Evolutionary conservation across 1,140 invertebrate genomes (phyloP), one percentile per base, ranked within the genome.

Genomic region (Caenorhabditis latens): DNA sequence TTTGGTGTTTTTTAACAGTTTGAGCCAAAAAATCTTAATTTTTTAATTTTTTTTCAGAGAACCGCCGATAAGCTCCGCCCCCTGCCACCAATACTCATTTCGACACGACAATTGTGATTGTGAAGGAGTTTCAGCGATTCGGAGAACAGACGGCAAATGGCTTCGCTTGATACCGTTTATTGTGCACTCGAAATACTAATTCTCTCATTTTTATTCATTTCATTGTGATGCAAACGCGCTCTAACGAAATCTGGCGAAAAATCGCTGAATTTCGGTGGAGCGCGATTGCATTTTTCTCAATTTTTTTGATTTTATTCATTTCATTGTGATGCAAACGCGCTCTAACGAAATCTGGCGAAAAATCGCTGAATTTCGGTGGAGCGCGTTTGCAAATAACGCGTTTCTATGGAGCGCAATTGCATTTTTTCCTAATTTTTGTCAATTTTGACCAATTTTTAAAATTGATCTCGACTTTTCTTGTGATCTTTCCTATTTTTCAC

Each of bases 141-240:
- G 71, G 7, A 32, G 32, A 32, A 50, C 14, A 11, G 46, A 79
- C n/a, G 71, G 71, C 3, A 79, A 79, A 79, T 79, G 71, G 71
- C 21, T 79, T 1, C 43, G 71, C 53, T 53, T 79, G 8, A n/a
- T 79, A 7, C 71, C 71, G 42, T 79, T 50, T 13, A 79, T 79
- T 50, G 71, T 79, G 46, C 71, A 79, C 46, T 79, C 71, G 50
- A 79, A 79, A 53, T 6, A 79, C 7, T 79, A 79, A 79, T 7
- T 46, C 4, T n/a, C 11, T 53, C 9, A 61, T 67, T 40, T 21
- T 67, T 14, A 40, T 21, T 9, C 9, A 67, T 14, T 40, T 40
- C 11, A 40, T 50, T 24, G 14, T 4, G 9, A 4, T 71, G 11
- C 32, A 14, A 24, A 63, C 9, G 11, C n/a, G 4, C 2, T 58